Base-by-base conservation (phyloP, 2,113 vertebrate genomes). In the Isurus oxyrinchus region DNA sequence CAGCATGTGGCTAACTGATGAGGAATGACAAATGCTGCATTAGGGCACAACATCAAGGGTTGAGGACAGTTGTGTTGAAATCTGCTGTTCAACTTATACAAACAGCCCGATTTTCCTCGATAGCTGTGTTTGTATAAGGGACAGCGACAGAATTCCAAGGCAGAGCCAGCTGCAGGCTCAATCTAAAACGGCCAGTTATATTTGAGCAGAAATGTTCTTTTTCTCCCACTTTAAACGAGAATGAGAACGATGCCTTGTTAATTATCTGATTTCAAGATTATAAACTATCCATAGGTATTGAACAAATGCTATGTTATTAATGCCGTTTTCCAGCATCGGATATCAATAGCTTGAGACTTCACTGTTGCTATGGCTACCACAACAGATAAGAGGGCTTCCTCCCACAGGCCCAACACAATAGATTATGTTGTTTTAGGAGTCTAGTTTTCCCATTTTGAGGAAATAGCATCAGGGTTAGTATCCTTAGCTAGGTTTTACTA, bases 111-210 rank as follows among this genome's bases (percentile, higher is more conserved):
- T 55, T 95, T 95, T 49, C 66, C 14, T 95, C 53, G 66, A 53
- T 72, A 44, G 49, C 94, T 95, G 67, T 95, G 67, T 95, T 95
- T 95, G 49, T n/a, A 55, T 72, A 76, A 95, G 67, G 44, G 94
- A 49, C 94, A 69, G 19, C 69, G 94, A 67, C 94, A 95, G 94
- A 53, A 95, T 95, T 55, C 67, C 66, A 53, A 95, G 94, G 49
- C 94, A 76, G 94, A 59, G 44, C 49, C 94, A 72, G 94, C 40
- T 55, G 21, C 67, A 55, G 66, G 67, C 44, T 55, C 25, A 55
- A 2, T 76, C 44, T 35, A 95, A 55, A 31, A 53, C 31, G 49
- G 49, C 27, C 44, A 55, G 2, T 67, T 67, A 95, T 95, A 23
- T 95, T 49, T 23, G 61, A 69, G n/a, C 93, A 59, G 44, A 53